Percentiles rank a stretch among this genome's conserved stretches.
Conservation (phyloP, 1,140 invertebrate genomes). For the Drosophila tropicalis region DNA sequence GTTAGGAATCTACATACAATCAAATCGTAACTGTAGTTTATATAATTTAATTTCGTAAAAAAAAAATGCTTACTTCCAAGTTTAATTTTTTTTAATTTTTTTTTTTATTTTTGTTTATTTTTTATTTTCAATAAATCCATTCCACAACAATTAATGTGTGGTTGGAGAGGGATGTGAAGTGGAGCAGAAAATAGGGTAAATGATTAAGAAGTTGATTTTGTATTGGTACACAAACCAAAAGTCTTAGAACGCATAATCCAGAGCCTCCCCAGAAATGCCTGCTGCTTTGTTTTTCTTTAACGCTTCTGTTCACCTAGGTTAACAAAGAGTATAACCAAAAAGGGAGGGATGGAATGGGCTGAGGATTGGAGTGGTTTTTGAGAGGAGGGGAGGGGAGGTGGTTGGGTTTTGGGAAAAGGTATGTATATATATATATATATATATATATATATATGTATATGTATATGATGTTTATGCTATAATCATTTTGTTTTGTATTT, state of each 20-base stretch:
- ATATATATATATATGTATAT: constrained; percentile 10
- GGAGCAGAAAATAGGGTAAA: neutral
- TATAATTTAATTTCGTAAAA: constrained; percentile 15
- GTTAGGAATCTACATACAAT: constrained; percentile 32
- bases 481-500: neutral
- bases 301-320: neutral
- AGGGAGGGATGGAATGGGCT: neutral
- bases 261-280: neutral
- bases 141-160: constrained; percentile 2
- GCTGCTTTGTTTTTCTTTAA: neutral
- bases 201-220: constrained; percentile 6
- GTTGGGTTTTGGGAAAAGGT: neutral
- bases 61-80: constrained; percentile 12
- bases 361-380: neutral
- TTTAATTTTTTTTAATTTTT: neutral
- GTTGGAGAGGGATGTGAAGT: neutral
- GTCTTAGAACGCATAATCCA: neutral
- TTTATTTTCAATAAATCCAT: neutral
- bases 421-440: constrained; percentile 14
- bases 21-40: constrained; percentile 27
- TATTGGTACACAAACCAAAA: constrained; percentile 9
- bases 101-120: constrained; percentile 1
- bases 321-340: neutral
- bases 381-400: neutral
- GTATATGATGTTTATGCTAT: constrained; percentile 8